A percentile compares a stretch with the other conserved stretches of the same genome.
Evolutionary conservation across 2,888 invertebrate species (phyloP).

Genomic region (Spilarctia lutea): DNA sequence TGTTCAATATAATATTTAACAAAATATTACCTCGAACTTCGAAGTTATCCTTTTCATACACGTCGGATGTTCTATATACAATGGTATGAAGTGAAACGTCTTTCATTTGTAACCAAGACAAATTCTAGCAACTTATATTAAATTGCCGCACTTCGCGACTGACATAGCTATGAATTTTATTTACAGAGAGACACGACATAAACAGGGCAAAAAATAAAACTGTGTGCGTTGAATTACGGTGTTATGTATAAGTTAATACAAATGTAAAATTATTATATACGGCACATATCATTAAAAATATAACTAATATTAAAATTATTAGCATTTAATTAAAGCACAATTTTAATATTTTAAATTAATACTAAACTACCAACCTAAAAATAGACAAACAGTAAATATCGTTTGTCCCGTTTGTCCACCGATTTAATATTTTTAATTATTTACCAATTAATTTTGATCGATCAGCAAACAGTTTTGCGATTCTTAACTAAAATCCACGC

Average conservation of each 20-base stretch:
- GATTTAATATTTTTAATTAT: too few relatives aligned
- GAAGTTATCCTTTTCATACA: neutral
- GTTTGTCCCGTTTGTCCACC: too few relatives aligned
- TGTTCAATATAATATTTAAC: neutral
- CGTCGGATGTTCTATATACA: neutral
- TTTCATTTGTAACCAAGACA: constrained; percentile 13
- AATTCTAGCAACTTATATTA: constrained; percentile 9
- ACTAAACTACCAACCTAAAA: too few relatives aligned
- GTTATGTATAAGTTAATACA: neutral
- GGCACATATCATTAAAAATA: neutral
- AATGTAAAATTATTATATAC: neutral
- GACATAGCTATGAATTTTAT: constrained; percentile 9
- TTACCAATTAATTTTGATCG: neutral
- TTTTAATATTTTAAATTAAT: too few relatives aligned
- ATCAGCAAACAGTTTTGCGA: too few relatives aligned
- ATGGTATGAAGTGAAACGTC: constrained; percentile 5
- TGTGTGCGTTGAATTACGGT: neutral
- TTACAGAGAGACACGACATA: neutral
- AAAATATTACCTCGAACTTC: neutral
- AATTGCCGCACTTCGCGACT: constrained; percentile 4
- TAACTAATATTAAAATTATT: neutral
- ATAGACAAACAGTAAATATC: too few relatives aligned
- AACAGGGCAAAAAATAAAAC: neutral
- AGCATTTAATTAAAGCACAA: neutral
- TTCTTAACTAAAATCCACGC: too few relatives aligned